phyloP scores from a whole-genome alignment of 2,797 vertebrate species.

The Heteromormyrus szaboi region DNA sequence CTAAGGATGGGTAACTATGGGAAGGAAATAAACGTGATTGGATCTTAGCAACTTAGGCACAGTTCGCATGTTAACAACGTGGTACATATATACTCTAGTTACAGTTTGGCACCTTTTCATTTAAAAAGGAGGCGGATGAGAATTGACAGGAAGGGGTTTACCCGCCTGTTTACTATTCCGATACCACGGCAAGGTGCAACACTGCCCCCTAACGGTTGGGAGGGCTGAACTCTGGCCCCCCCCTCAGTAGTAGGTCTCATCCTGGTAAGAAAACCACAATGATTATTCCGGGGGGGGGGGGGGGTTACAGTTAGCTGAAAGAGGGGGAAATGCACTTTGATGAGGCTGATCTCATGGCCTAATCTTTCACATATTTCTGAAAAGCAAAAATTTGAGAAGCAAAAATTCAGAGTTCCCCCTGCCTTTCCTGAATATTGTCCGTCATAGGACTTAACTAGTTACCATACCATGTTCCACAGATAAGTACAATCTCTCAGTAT shows the following conservation, averaged over 20 bases:
- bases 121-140: slow-evolving; percentile 60
- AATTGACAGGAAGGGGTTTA: slow-evolving; percentile 51
- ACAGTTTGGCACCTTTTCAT: slow-evolving; percentile 80
- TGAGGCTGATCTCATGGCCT: slow-evolving; percentile 8
- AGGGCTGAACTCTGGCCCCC: background rate
- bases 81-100: slow-evolving; percentile 59
- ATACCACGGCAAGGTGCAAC: slow-evolving; percentile 23
- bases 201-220: background rate
- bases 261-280: background rate
- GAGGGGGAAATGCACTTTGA: slow-evolving; percentile 9
- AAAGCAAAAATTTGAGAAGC: slow-evolving; percentile 26
- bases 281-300: slow-evolving; percentile 41
- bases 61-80: slow-evolving; percentile 59
- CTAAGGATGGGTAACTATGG: slow-evolving; percentile 23
- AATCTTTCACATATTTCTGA: slow-evolving; percentile 24
- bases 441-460: background rate
- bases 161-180: slow-evolving; percentile 30
- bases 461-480: background rate
- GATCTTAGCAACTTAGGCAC: slow-evolving; percentile 57
- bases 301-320: slow-evolving; percentile 24
- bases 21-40: slow-evolving; percentile 28
- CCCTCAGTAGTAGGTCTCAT: background rate
- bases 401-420: background rate
- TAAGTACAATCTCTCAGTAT: background rate
- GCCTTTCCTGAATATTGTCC: background rate